Evolutionary conservation across 2,113 vertebrate species (phyloP), one percentile per base, ranked within the genome.

Genomic region (Empidonax traillii): DNA sequence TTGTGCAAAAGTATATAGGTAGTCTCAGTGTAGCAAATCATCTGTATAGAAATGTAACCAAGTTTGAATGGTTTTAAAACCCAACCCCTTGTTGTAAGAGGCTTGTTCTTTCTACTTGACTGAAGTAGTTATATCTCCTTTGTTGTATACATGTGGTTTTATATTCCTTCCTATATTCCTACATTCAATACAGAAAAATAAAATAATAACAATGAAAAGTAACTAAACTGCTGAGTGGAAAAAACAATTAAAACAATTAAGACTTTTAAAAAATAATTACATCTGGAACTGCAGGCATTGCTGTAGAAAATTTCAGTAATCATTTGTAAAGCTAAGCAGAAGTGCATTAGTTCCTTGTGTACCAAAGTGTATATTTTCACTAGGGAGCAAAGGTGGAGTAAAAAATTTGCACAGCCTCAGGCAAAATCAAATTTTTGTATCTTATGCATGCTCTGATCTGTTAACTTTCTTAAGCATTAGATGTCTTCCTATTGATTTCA

Each of bases 321-420:
- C 55, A 85, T 56, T n/a, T 65, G 20, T 58, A 33, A 44, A 90
- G 7, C 11, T 62, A 22, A 23, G 19, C 6, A 3, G 47, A 65
- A 78, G 14, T 14, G 4, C 18, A 56, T 72, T 43, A 62, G 30
- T 46, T 86, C 6, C 10, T 85, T n/a, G 12, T 1, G 1, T 85
- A 51, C 6, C 22, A 69, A 72, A 55, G 17, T 0, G 0, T 35
- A 4, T 73, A 12, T 79, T 66, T 71, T 15, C 23, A n/a, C 28
- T 49, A 24, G 25, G 61, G 31, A 87, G 39, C 11, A 87, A 79
- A 95, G 93, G 16, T 13, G 27, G 85, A 76, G 41, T 63, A 53
- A 87, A 89, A 91, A 33, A 88, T 27, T 10, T 75, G 25, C 8
- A 20, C 18, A 35, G 51, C 52, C 39, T 55, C 33, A 41, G 47